phyloP scores from a whole-genome alignment of 2,888 invertebrate species.

The Dione vanillae region DNA sequence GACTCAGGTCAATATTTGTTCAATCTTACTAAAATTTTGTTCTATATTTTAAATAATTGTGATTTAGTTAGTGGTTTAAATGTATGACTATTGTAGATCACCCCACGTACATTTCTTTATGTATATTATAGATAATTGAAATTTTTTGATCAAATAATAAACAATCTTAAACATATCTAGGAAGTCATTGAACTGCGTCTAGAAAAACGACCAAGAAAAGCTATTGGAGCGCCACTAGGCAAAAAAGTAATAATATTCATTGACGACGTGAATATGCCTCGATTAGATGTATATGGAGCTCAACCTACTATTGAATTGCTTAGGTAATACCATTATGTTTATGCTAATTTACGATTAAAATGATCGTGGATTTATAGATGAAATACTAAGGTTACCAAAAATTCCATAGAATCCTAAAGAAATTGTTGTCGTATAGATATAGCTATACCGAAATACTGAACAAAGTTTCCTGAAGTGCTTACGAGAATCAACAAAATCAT shows the following conservation, averaged over 20 bases:
- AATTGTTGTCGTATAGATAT: too few relatives aligned
- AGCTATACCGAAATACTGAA: too few relatives aligned
- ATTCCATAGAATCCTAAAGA: too few relatives aligned
- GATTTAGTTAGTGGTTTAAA: too few relatives aligned
- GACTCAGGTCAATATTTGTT: constrained; percentile 84
- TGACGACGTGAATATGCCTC: constrained; percentile 97
- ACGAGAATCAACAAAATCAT: too few relatives aligned
- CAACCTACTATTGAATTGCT: constrained; percentile 96
- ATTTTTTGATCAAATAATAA: background rate
- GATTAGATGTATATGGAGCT: constrained; percentile 93
- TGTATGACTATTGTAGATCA: background rate
- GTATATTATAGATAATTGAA: background rate
- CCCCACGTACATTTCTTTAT: background rate
- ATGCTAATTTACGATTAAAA: background rate
- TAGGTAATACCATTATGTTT: constrained; percentile 75
- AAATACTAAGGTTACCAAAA: too few relatives aligned
- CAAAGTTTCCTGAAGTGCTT: too few relatives aligned
- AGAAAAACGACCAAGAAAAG: constrained; percentile 91
- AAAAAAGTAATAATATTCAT: constrained; percentile 94
- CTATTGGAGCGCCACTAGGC: constrained; percentile 92
- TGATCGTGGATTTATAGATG: too few relatives aligned
- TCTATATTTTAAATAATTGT: background rate
- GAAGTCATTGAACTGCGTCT: constrained; percentile 94
- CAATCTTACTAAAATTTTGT: background rate
- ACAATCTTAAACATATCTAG: constrained; percentile 57